These are phyloP conservation scores for Battus philenor DNA, from an alignment of 1,140 invertebrate species.

Conservation along the genomic window DNA sequence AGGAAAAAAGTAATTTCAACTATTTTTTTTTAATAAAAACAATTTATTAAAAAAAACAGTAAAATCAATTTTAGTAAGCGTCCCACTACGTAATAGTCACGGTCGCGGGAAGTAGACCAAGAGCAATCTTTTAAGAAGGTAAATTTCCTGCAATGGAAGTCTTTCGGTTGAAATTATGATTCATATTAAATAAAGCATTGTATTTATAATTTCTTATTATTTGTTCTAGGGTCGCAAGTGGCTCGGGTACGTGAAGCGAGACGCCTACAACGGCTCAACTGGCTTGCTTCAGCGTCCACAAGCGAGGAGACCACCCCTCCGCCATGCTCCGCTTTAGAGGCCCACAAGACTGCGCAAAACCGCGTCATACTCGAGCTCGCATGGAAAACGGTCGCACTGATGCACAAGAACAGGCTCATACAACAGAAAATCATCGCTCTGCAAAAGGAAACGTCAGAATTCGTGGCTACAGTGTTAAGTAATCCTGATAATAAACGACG, in stretches of 20 bases:
- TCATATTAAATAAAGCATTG: no score
- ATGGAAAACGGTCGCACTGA: conserved; percentile 58
- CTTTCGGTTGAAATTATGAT: no score
- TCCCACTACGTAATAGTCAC: no score
- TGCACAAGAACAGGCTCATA: conserved; percentile 64
- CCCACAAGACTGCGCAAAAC: conserved; percentile 47
- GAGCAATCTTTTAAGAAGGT: no score
- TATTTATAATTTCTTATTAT: no score
- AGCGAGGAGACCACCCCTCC: conserved; percentile 12
- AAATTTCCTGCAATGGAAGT: no score
- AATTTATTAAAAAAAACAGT: no score
- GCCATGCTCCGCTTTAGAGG: conserved; percentile 21
- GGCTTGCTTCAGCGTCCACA: conserved; percentile 29
- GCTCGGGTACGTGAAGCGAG: conserved; percentile 43
- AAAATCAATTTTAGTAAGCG: no score
- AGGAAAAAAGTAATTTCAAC: no score
- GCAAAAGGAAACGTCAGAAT: conserved; percentile 60
- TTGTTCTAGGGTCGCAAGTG: conserved; percentile 34
- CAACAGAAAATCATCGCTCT: conserved; percentile 65
- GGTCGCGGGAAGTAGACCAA: no score
- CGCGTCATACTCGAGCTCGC: conserved; percentile 58
- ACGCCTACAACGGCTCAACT: conserved; percentile 45
- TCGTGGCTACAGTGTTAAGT: conserved; percentile 52
- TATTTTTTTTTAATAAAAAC: no score
- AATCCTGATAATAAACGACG: conserved; percentile 53